A percentile compares a stretch with the other conserved stretches of the same genome.
Evolutionary conservation across 2,797 vertebrate species (phyloP).

Genomic region (Sebastes umbrosus): DNA sequence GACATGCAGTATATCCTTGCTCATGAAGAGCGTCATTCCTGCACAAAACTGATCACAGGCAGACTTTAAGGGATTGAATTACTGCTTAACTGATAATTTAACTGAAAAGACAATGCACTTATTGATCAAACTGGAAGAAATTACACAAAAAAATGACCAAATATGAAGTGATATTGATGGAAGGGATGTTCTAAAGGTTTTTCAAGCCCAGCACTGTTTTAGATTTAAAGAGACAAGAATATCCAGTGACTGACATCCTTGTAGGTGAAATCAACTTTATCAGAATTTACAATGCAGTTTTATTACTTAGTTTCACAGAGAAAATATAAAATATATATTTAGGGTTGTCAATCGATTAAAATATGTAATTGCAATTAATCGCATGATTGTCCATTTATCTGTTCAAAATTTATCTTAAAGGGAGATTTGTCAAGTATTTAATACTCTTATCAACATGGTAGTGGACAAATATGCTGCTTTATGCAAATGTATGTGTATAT

Average conservation of each 20-base stretch:
- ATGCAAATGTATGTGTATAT: too few species aligned
- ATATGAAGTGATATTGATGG: background rate
- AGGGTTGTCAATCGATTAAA: too few species aligned
- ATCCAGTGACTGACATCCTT: background rate
- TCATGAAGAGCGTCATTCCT: background rate
- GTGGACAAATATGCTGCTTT: too few species aligned
- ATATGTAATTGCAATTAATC: too few species aligned
- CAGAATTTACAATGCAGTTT: background rate
- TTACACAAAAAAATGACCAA: background rate
- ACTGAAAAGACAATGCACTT: background rate
- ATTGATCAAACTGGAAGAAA: background rate
- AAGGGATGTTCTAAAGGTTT: background rate
- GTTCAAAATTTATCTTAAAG: too few species aligned
- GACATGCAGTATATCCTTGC: background rate
- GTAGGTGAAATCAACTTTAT: background rate
- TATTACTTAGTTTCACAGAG: background rate
- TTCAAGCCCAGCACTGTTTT: background rate
- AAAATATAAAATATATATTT: background rate
- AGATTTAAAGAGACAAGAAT: background rate
- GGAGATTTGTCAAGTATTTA: too few species aligned
- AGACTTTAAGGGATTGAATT: background rate
- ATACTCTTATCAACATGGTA: too few species aligned
- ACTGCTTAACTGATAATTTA: background rate
- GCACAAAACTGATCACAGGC: background rate
- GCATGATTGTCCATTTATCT: too few species aligned